Percentiles rank a stretch among this genome's conserved stretches.
phyloP scores from a whole-genome alignment of 2,797 vertebrate genomes.

The Dendrocincla tyrannina region DNA sequence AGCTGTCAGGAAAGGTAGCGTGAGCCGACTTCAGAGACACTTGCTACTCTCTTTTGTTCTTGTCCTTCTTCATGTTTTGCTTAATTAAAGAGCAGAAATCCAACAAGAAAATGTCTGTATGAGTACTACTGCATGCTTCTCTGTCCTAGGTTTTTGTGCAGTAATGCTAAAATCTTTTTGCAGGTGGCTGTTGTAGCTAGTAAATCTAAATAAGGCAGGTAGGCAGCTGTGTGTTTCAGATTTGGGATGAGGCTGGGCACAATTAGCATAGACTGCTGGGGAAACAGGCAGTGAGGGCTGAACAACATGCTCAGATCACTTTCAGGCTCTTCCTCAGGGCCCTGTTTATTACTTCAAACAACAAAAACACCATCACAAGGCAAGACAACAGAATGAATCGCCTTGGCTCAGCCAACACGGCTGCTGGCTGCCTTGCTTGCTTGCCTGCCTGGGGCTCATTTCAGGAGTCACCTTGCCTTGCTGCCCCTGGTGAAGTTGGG shows the following conservation, averaged over 20 bases:
- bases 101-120: not conserved
- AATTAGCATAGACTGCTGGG: not conserved
- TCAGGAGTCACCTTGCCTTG: not conserved
- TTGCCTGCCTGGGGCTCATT: not conserved
- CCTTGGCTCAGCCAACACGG: not conserved
- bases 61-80: not conserved
- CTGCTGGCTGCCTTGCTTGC: not conserved
- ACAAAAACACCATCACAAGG: not conserved
- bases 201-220: not conserved
- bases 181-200: not conserved
- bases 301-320: not conserved
- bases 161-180: not conserved
- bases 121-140: not conserved
- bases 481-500: not conserved
- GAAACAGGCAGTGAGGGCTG: not conserved
- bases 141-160: not conserved
- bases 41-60: not conserved
- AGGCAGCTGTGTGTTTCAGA: not conserved
- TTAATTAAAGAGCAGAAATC: constrained; percentile 21
- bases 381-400: not conserved
- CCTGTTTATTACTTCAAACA: not conserved
- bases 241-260: not conserved
- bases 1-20: not conserved
- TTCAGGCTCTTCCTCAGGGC: not conserved
- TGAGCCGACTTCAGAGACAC: not conserved